Evolutionary conservation across 1,140 invertebrate species (phyloP).

Genomic region (Drosophila arawakana): DNA sequence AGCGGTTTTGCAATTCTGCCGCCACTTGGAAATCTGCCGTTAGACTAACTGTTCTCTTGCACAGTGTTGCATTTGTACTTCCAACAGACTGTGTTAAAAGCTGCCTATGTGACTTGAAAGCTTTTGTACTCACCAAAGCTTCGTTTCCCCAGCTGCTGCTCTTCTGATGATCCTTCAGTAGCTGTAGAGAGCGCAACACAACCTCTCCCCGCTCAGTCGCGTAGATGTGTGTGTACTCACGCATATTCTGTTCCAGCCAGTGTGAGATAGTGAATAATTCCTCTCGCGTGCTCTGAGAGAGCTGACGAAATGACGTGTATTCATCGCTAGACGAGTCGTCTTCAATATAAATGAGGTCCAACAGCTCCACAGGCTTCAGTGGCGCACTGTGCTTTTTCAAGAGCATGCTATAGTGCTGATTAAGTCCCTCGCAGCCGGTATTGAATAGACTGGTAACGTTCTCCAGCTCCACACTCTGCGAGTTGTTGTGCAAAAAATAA

Average conservation of each 20-base stretch:
- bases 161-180: constrained; percentile 92
- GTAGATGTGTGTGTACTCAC: constrained; percentile 93
- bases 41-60: background rate
- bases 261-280: constrained; percentile 92
- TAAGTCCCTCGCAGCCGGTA: constrained; percentile 87
- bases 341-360: constrained; percentile 94
- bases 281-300: constrained; percentile 84
- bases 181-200: constrained; percentile 90
- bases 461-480: constrained; percentile 96
- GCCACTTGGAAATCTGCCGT: constrained; percentile 27
- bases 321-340: constrained; percentile 89
- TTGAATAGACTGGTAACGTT: constrained; percentile 91
- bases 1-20: background rate
- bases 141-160: constrained; percentile 89
- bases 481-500: constrained; percentile 97
- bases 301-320: constrained; percentile 80
- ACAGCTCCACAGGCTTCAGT: constrained; percentile 91
- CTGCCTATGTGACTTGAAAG: background rate
- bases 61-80: constrained; percentile 35
- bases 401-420: constrained; percentile 94
- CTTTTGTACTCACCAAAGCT: constrained; percentile 68
- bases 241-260: constrained; percentile 93
- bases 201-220: constrained; percentile 90
- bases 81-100: background rate
- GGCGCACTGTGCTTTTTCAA: constrained; percentile 94